Evolutionary conservation across 1,140 invertebrate genomes (phyloP), one percentile per base, ranked within the genome.

Genomic region (Micrasema minimum): DNA sequence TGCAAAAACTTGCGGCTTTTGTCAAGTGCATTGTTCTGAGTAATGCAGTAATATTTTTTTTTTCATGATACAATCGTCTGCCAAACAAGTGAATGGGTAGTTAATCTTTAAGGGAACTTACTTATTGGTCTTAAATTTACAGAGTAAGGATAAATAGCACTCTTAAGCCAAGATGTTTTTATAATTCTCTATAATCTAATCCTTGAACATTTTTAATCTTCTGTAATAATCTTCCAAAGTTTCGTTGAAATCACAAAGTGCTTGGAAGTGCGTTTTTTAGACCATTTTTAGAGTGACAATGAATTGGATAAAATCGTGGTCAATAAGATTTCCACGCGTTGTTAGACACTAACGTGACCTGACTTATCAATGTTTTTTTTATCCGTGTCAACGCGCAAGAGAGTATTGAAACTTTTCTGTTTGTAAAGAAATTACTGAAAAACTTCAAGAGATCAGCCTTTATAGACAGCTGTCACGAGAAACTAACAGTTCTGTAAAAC

Each of bases 301-400:
- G 31, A 11, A 55, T 55, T 55, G 51, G 51, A 55, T 55, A 48
- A 48, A 55, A n/a, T 55, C 51, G 16, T 59, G 55, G 14, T 35
- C 38, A 41, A 59, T 38, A 20, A 18, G 35, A 59, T 12, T 59
- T 59, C 35, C 35, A 38, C 55, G 55, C 55, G 11, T 35, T 41
- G 55, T 59, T 59, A 59, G 35, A 14, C 18, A 18, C 16, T 20
- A 35, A 59, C 55, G 55, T 59, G 55, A 43, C 55, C 2, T 11
- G 35, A 59, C 55, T 59, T 43, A 12, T 5, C 6, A 59, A 59
- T 14, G 37, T 22, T 23, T 38, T 41, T 59, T 18, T 12, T 59
- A 35, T 59, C 55, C 10, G 6, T 31, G 35, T 14, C n/a, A 50
- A 53, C 20, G 50, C 26, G 26, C 7, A 31, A 7, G 26, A 31